These are phyloP conservation scores for Danio aesculapii DNA, from an alignment of 2,797 vertebrate genomes.

Conservation along the genomic window DNA sequence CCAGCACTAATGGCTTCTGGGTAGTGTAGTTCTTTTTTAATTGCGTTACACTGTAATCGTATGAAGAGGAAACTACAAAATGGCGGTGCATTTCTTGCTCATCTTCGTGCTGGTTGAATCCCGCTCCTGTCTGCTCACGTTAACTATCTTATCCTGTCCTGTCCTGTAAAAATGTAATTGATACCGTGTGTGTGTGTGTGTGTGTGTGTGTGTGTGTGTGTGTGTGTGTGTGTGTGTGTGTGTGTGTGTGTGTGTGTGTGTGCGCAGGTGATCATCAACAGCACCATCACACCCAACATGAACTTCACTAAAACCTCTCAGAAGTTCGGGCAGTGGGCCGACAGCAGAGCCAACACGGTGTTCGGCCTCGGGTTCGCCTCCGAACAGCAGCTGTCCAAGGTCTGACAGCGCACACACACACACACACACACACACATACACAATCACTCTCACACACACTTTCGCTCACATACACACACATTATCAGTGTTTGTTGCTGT, in stretches of 20 bases:
- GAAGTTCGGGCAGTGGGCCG: constrained; percentile 98
- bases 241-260: constrained; percentile 4
- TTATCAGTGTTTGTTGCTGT: too few species aligned
- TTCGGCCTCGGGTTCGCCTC: constrained; percentile 94
- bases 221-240: constrained; percentile 29
- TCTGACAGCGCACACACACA: background rate
- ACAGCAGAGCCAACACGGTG: constrained; percentile 97
- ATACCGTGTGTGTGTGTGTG: constrained; percentile 17
- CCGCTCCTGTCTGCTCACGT: too few species aligned
- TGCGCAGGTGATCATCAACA: constrained; percentile 95
- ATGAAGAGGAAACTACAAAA: too few species aligned
- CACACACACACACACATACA: background rate
- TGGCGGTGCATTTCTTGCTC: too few species aligned
- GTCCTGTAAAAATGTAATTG: too few species aligned
- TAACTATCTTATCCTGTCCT: too few species aligned
- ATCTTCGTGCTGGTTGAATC: too few species aligned
- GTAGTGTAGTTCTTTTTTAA: too few species aligned
- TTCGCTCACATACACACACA: too few species aligned
- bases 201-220: constrained; percentile 21
- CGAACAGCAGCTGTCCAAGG: constrained; percentile 90
- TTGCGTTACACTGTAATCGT: too few species aligned
- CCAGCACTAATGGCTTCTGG: too few species aligned
- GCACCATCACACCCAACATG: constrained; percentile 98
- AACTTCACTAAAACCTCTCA: constrained; percentile 96
- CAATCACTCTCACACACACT: background rate